Conservation (phyloP, 2,797 vertebrate genomes). For the Stomatorhinus walkeri region DNA sequence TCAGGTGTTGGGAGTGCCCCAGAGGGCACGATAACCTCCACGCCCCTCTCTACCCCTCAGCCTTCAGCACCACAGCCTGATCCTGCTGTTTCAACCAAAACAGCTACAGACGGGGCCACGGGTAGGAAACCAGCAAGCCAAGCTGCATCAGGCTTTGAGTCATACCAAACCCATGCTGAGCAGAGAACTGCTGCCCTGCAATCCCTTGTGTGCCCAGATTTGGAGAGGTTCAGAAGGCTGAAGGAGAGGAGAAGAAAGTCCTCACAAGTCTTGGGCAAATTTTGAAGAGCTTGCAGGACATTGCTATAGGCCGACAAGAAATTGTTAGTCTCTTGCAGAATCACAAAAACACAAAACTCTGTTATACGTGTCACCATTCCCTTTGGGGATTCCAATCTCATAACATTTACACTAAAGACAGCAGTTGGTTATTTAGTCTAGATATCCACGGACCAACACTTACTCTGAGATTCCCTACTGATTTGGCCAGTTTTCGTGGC, state of each 20-base stretch:
- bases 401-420: not conserved
- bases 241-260: not conserved
- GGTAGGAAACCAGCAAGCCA: not conserved
- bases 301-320: not conserved
- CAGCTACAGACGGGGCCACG: not conserved
- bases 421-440: not conserved
- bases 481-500: not conserved
- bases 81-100: not conserved
- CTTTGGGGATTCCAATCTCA: not conserved
- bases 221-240: not conserved
- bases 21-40: not conserved
- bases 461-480: not conserved
- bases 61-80: not conserved
- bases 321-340: not conserved
- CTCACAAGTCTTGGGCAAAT: not conserved
- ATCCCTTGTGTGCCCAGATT: not conserved
- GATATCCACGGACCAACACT: not conserved
- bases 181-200: not conserved
- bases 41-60: not conserved
- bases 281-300: not conserved
- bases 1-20: not conserved
- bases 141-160: not conserved
- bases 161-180: not conserved
- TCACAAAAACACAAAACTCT: not conserved
- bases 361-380: not conserved